A percentile compares a stretch with the other conserved stretches of the same genome.
These are phyloP conservation scores for Vulpes ferrilata DNA, from an alignment of 2,113 vertebrate species.

Conservation along the genomic window DNA sequence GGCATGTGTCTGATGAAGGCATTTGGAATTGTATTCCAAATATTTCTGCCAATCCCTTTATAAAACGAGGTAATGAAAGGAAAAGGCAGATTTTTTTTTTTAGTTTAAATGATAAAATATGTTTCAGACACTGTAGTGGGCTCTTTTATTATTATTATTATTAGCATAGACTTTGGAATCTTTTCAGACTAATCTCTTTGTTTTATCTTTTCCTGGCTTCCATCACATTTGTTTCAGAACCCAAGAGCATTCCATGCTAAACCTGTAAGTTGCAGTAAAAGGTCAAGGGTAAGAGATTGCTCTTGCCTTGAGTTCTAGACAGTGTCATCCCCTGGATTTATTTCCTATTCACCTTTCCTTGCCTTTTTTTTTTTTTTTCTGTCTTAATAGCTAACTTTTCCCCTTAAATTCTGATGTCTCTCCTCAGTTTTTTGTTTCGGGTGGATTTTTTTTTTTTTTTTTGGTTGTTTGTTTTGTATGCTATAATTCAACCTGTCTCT, in stretches of 20 bases:
- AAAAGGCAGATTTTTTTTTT: background rate
- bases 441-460: background rate
- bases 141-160: no score
- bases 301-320: background rate
- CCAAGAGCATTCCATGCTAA: background rate
- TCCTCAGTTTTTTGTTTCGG: background rate
- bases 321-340: background rate
- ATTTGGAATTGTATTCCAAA: constrained; percentile 17
- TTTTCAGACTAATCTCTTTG: constrained; percentile 26
- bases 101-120: constrained; percentile 17
- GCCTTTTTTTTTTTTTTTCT: background rate
- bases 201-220: background rate
- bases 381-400: background rate
- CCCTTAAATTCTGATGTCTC: background rate
- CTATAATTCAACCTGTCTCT: background rate
- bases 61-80: constrained; percentile 1
- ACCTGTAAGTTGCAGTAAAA: background rate
- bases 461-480: background rate
- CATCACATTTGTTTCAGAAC: background rate
- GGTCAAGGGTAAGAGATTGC: background rate
- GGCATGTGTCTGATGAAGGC: background rate
- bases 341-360: background rate
- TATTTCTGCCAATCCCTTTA: constrained; percentile 14
- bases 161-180: background rate
- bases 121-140: background rate